These are phyloP conservation scores for Zeugodacus cucurbitae DNA, from an alignment of 1,140 invertebrate species.

Conservation along the genomic window DNA sequence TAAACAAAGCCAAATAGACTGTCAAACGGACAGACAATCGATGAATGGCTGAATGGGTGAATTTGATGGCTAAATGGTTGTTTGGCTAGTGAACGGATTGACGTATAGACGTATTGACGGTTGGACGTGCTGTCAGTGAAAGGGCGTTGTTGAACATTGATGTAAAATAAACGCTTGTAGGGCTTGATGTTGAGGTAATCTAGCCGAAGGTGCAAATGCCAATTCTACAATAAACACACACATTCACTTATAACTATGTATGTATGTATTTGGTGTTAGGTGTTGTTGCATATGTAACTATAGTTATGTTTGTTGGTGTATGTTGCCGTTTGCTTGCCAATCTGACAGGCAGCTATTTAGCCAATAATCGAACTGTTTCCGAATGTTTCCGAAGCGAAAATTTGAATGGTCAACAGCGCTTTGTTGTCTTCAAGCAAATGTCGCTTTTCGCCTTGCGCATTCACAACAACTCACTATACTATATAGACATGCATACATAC, in stretches of 20 bases:
- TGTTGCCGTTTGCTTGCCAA: not conserved
- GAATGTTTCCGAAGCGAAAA: not conserved
- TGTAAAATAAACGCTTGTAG: constrained; percentile 21
- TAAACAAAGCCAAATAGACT: not conserved
- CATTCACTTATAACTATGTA: not conserved
- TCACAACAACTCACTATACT: not conserved
- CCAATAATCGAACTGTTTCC: constrained; percentile 2
- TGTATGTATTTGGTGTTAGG: no score
- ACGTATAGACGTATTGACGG: not conserved
- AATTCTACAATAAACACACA: not conserved
- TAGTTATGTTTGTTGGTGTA: not conserved
- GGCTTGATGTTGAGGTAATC: not conserved
- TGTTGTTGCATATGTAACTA: not conserved
- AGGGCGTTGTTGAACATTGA: not conserved
- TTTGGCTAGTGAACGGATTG: not conserved
- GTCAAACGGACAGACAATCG: not conserved
- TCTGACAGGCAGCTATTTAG: not conserved
- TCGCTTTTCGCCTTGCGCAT: not conserved
- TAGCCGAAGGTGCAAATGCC: not conserved
- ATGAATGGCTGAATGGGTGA: not conserved
- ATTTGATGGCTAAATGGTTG: not conserved
- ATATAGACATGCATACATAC: no score
- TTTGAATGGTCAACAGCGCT: not conserved
- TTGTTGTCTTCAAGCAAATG: not conserved
- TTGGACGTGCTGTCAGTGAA: not conserved